Percentiles rank a stretch among this genome's conserved stretches.
phyloP scores from a whole-genome alignment of 1,140 invertebrate genomes.

The Diplogasteroides magnus region DNA sequence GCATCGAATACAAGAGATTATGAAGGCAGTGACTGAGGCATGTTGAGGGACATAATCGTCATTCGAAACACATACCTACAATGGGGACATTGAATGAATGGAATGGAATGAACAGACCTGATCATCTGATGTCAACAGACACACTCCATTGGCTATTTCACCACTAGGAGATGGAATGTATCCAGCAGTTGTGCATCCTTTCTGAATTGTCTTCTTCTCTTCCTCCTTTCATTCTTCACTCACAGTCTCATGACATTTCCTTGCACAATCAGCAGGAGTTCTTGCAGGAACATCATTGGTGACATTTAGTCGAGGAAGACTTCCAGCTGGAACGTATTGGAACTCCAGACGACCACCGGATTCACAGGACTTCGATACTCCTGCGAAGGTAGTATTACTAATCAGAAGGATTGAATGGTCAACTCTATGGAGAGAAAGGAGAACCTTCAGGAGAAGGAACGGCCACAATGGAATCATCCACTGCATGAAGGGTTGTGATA shows the following conservation, averaged over 20 bases:
- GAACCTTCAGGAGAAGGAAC: background rate
- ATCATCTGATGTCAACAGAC: conserved; percentile 46
- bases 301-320: conserved; percentile 46
- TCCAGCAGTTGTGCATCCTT: conserved; percentile 46
- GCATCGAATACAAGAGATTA: conserved; percentile 53
- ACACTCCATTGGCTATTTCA: conserved; percentile 43
- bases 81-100: background rate
- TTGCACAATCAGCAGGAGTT: conserved; percentile 51
- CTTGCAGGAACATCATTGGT: conserved; percentile 54
- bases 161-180: conserved; percentile 48
- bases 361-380: conserved; percentile 39
- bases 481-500: background rate
- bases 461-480: background rate
- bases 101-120: conserved; percentile 22
- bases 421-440: background rate
- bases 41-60: conserved; percentile 45
- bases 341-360: conserved; percentile 48
- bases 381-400: conserved; percentile 15
- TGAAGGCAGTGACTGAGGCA: conserved; percentile 49
- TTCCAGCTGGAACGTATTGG: conserved; percentile 45
- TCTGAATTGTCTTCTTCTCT: conserved; percentile 34
- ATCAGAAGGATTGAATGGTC: background rate
- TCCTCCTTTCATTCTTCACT: background rate
- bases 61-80: conserved; percentile 2
- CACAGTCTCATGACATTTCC: conserved; percentile 51